Evolutionary conservation across 2,797 vertebrate species (phyloP).

Genomic region (Fistularia commersonii): DNA sequence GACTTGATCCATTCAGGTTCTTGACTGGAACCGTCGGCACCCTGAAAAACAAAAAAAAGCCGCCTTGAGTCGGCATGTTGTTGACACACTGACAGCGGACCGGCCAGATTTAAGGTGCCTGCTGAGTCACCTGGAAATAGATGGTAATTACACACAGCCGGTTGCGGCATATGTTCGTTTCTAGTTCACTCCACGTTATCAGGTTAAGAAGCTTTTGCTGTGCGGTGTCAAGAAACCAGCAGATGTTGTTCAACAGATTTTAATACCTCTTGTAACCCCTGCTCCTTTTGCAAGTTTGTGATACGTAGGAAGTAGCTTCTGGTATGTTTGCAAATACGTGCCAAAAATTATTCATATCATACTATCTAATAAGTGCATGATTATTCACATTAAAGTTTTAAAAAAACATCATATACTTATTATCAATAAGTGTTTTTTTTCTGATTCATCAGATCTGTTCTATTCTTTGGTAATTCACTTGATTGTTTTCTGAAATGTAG

Average conservation of each 20-base stretch:
- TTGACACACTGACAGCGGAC: constrained; percentile 7
- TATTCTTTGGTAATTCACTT: too few species aligned
- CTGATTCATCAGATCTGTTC: too few species aligned
- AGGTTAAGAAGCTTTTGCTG: constrained; percentile 50
- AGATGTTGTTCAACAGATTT: constrained; percentile 2
- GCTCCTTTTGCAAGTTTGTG: too few species aligned
- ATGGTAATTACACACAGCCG: constrained; percentile 7
- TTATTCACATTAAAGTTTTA: too few species aligned
- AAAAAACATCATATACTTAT: too few species aligned
- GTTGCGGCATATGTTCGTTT: constrained; percentile 12
- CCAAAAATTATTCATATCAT: too few species aligned
- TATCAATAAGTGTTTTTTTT: too few species aligned
- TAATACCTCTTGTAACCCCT: too few species aligned
- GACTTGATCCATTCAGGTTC: constrained; percentile 95
- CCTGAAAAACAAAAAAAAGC: constrained; percentile 62
- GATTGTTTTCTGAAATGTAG: too few species aligned
- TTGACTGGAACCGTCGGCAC: constrained; percentile 95
- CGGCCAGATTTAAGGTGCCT: constrained; percentile 4
- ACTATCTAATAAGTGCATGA: too few species aligned
- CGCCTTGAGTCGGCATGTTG: constrained; percentile 1
- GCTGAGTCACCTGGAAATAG: constrained; percentile 39
- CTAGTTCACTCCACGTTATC: constrained; percentile 12
- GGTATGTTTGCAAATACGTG: too few species aligned
- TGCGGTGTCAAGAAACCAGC: constrained; percentile 30
- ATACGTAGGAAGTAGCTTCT: too few species aligned